Percentiles rank a stretch among this genome's conserved stretches.
phyloP scores from a whole-genome alignment of 2,113 vertebrate species.

The Oxyura jamaicensis region DNA sequence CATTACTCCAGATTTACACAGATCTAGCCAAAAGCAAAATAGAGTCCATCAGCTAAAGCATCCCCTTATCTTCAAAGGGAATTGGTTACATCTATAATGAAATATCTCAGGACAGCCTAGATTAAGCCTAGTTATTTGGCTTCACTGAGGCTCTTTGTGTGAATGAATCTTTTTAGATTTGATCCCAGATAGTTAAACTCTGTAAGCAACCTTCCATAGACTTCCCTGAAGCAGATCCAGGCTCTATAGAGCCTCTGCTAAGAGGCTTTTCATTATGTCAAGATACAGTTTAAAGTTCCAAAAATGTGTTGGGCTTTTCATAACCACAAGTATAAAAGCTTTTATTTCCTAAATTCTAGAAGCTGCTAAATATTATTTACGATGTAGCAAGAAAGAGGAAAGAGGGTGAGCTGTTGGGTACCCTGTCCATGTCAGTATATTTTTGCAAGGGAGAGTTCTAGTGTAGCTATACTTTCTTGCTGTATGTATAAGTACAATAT shows the following conservation, averaged over 20 bases:
- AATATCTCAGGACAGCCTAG: constrained; percentile 18
- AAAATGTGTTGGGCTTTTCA: background rate
- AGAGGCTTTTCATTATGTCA: background rate
- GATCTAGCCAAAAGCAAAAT: constrained; percentile 26
- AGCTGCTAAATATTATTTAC: background rate
- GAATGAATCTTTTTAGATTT: constrained; percentile 10
- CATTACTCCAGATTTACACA: constrained; percentile 35
- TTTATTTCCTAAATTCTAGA: background rate
- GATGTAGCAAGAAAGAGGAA: background rate
- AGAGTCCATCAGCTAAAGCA: background rate
- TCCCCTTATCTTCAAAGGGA: constrained; percentile 49
- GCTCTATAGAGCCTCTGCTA: background rate
- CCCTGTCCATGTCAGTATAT: background rate
- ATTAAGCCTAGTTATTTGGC: constrained; percentile 21
- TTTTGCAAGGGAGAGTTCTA: background rate
- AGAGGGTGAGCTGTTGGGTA: background rate
- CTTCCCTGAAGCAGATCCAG: background rate
- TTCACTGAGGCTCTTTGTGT: background rate
- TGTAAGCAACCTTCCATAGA: background rate
- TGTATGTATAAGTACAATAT: background rate
- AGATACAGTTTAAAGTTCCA: background rate
- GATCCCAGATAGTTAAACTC: background rate
- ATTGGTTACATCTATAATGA: constrained; percentile 47
- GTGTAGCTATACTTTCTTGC: background rate
- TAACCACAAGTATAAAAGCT: background rate